Percentiles rank a stretch among this genome's conserved stretches.
phyloP scores from a whole-genome alignment of 2,888 invertebrate genomes.

The Eristalis arbustorum region DNA sequence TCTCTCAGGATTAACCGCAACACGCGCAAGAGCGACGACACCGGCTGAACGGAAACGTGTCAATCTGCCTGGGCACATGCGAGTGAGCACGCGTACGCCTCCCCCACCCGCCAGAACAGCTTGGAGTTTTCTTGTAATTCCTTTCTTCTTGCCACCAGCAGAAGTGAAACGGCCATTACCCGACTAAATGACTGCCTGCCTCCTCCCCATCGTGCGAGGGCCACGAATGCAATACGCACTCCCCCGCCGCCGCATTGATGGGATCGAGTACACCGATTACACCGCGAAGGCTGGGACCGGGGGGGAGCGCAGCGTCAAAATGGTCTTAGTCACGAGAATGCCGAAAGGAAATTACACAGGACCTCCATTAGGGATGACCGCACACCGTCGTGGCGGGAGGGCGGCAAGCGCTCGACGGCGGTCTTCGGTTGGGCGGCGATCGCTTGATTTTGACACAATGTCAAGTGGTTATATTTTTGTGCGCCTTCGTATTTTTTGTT shows the following conservation, averaged over 20 bases:
- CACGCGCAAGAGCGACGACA: too few relatives aligned
- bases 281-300: not conserved
- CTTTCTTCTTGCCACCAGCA: not conserved
- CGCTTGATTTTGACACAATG: slow-evolving; percentile 51
- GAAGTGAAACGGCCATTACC: not conserved
- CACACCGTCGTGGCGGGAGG: not conserved
- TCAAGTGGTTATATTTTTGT: slow-evolving; percentile 38
- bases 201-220: too few relatives aligned
- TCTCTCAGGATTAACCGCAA: too few relatives aligned
- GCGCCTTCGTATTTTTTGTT: not conserved
- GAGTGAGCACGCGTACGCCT: too few relatives aligned
- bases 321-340: slow-evolving; percentile 43
- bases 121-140: not conserved
- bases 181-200: not conserved
- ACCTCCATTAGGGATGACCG: slow-evolving; percentile 35
- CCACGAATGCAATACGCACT: slow-evolving; percentile 7
- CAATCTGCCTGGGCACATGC: not conserved
- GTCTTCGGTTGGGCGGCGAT: not conserved
- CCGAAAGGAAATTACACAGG: slow-evolving; percentile 38
- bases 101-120: not conserved
- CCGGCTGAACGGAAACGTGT: not conserved
- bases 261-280: not conserved
- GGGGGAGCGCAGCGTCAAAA: slow-evolving; percentile 6
- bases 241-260: not conserved
- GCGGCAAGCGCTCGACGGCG: not conserved